Evolutionary conservation across 2,113 vertebrate genomes (phyloP), one percentile per base, ranked within the genome.

Genomic region (Cyprinodon tularosa): DNA sequence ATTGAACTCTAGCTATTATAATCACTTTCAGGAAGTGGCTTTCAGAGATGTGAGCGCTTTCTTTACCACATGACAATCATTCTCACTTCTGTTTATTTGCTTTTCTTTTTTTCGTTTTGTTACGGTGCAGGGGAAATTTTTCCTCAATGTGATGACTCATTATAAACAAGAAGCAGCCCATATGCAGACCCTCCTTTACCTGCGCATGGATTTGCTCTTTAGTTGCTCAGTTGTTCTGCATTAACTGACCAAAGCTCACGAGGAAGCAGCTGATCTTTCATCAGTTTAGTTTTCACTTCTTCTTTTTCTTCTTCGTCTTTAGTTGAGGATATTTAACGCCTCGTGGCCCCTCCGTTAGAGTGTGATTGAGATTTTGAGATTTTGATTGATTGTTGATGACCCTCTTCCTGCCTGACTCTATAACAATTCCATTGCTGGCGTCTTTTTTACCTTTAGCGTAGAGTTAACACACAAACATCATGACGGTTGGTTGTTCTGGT

Each of bases 31-130:
- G 13, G 22, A 70, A 44, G 29, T 42, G 4, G 29, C 12, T 4
- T 29, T 29, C 29, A 1, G 50, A 47, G 29, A 40, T 4, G 17
- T 3, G 9, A 37, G 5, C 66, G 1, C 37, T 59, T 8, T 38
- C 5, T 1, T n/a, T 17, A 59, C 5, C 72, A 48, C 60, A 57
- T 79, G 79, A 71, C 57, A 15, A 2, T 29, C 4, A 4, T 12
- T 77, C 68, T 80, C 67, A 72, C 79, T 78, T 86, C 48, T 68
- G 62, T 53, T 37, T 53, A n/a, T 48, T 44, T 13, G 11, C 12
- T 0, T 75, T 37, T 42, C 47, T 36, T 17, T n/a, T 44, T 10
- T 39, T 3, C 9, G 10, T 15, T 29, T 29, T 29, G 29, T 29
- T 29, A 29, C 1, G 29, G 29, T 1, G 29, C 29, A 29, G 29